phyloP scores from a whole-genome alignment of 1,140 invertebrate species.

The Phymorhynchus buccinoides region DNA sequence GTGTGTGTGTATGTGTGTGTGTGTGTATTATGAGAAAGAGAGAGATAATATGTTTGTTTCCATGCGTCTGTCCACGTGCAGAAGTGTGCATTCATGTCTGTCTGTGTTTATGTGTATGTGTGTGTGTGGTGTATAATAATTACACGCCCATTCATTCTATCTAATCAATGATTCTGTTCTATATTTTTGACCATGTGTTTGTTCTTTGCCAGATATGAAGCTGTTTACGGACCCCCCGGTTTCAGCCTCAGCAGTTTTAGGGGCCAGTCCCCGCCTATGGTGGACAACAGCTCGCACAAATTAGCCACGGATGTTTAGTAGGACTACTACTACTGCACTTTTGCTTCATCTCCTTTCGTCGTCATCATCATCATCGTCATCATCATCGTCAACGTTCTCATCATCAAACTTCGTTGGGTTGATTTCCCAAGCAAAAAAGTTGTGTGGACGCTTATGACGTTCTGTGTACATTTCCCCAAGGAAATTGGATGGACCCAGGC shows the following conservation, averaged over 20 bases:
- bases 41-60: neutral
- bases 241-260: slow-evolving; percentile 37
- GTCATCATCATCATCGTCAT: neutral
- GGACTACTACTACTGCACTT: neutral
- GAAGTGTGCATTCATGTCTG: slow-evolving; percentile 5
- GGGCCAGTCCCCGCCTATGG: neutral
- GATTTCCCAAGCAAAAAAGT: too few relatives aligned
- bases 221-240: slow-evolving; percentile 11
- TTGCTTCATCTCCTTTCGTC: neutral
- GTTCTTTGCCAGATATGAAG: slow-evolving; percentile 20
- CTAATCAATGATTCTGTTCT: too few relatives aligned
- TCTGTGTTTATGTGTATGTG: slow-evolving; percentile 23
- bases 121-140: neutral
- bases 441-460: too few relatives aligned
- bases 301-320: slow-evolving; percentile 32
- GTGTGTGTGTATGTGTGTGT: slow-evolving; percentile 13
- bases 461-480: too few relatives aligned
- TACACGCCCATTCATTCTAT: too few relatives aligned
- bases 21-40: neutral
- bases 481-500: too few relatives aligned
- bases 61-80: neutral
- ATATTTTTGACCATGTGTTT: neutral
- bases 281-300: slow-evolving; percentile 22
- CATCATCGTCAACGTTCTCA: too few relatives aligned
- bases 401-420: too few relatives aligned